Evolutionary conservation across 2,888 invertebrate genomes (phyloP), one percentile per base, ranked within the genome.

Genomic region (Laspeyria flexula): DNA sequence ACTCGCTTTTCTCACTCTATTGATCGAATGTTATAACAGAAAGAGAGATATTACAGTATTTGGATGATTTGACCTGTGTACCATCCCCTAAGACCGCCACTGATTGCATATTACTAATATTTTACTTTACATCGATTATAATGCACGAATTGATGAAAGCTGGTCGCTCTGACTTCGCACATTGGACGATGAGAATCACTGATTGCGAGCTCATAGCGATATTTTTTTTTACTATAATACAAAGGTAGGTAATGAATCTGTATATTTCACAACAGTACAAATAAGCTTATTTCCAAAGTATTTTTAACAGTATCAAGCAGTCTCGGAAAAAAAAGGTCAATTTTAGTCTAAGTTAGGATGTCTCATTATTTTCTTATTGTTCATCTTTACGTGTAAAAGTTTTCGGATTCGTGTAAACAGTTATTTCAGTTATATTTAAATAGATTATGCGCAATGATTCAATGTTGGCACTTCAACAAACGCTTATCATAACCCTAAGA

Each of bases 61-160:
- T n/a, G n/a, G n/a, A n/a, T n/a, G n/a, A n/a, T n/a, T n/a, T n/a
- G n/a, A n/a, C n/a, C n/a, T n/a, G n/a, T n/a, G n/a, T n/a, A n/a
- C n/a, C 7, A 25, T 1, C 9, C 25, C 25, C 25, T 25, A 25
- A 25, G 25, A 25, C 25, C 25, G 25, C 25, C 25, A 25, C 25
- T 6, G 25, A 83, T 83, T 76, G 73, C 77, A 73, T 81, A 81
- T 73, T 74, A 79, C 81, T 86, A 85, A 81, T 67, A 72, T 78
- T 77, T 69, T 77, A 81, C 63, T 71, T 77, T 79, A 79, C 71
- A 77, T 58, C 50, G 62, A 73, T 70, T 73, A 73, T 56, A 45
- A 57, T 49, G 57, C 21, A 46, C 44, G 41, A 54, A 51, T 41
- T 53, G 30, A 55, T 50, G 46, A 52, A 41, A 21, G 41, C 31